Base-by-base conservation (phyloP, 2,888 invertebrate species). In the Silvanus unidentatus region DNA sequence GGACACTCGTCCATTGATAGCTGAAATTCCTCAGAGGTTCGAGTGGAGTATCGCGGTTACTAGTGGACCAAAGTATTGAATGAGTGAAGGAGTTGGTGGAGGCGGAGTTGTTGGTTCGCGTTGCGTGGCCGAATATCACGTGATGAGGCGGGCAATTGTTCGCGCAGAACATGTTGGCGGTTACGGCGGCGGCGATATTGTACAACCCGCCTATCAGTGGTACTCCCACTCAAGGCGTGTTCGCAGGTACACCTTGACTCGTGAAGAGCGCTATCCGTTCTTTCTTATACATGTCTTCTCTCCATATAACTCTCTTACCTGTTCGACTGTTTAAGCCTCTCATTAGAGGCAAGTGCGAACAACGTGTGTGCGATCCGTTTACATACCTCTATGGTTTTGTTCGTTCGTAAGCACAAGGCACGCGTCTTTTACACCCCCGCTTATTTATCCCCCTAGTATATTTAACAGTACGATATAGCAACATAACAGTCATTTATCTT, bases 1-100 rank as follows among this genome's bases (percentile, higher is more conserved):
- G 77, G 78, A 77, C 78, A 76, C 77, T 76, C 78, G 79, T 79
- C 79, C 79, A 79, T 79, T 79, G 79, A 78, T 68, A 60, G 63
- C 68, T 49, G 48, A 36, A 39, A 27, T 43, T 48, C 39, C 44
- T 36, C 43, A 15, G 44, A 13, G 46, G 45, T 43, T 42, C 44
- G 44, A 40, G 42, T 45, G 34, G 40, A 42, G 48, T 36, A 42
- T 44, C 48, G 37, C 36, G 40, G 48, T 40, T 77, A 75, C 78
- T 75, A 76, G 75, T 76, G 77, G 77, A 77, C 77, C 30, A 47
- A 43, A 43, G 44, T 16, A 48, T 59, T 63, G 64, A 64, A 66
- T 64, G 66, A 66, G 64, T 58, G 65, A 65, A 68, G 65, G 66
- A 68, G 64, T 65, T 65, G 59, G 60, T 53, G 66, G 60, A 78